Percentiles rank a stretch among this genome's conserved stretches.
Evolutionary conservation across 2,113 vertebrate species (phyloP).

Genomic region (Zeus faber): DNA sequence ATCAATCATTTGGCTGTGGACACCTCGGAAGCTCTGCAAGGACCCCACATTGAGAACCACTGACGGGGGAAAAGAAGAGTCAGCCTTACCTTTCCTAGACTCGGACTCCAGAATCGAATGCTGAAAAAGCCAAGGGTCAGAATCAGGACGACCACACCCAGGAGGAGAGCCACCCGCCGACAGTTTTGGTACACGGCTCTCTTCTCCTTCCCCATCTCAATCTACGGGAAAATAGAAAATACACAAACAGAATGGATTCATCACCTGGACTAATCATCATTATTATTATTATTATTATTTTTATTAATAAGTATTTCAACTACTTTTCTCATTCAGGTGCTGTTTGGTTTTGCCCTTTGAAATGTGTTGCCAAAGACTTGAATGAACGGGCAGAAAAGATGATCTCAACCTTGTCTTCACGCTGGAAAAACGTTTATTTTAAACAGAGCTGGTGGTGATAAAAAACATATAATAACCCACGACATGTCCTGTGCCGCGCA

Average conservation of each 20-base stretch:
- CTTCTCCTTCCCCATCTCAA: constrained; percentile 67
- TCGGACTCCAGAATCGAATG: constrained; percentile 69
- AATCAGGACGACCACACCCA: constrained; percentile 63
- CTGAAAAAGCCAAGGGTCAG: constrained; percentile 67
- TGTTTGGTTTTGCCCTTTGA: constrained; percentile 8
- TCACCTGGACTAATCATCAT: no score
- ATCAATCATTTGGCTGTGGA: no score
- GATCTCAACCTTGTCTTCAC: constrained; percentile 6
- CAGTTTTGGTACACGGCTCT: constrained; percentile 49
- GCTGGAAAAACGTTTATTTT: no score
- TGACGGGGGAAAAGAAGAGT: no score
- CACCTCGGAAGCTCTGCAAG: no score
- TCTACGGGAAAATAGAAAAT: constrained; percentile 41
- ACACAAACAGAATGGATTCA: neutral
- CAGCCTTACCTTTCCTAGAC: constrained; percentile 72
- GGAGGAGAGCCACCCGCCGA: constrained; percentile 62
- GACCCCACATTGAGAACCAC: no score
- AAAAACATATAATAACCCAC: constrained; percentile 12
- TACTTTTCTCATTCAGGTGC: neutral
- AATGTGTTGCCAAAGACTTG: neutral
- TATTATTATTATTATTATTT: no score
- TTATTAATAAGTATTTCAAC: neutral
- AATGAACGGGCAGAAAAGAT: neutral
- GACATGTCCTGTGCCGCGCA: neutral
- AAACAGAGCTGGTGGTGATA: constrained; percentile 7